These are phyloP conservation scores for Dryas iulia DNA, from an alignment of 1,140 invertebrate species.

Conservation along the genomic window DNA sequence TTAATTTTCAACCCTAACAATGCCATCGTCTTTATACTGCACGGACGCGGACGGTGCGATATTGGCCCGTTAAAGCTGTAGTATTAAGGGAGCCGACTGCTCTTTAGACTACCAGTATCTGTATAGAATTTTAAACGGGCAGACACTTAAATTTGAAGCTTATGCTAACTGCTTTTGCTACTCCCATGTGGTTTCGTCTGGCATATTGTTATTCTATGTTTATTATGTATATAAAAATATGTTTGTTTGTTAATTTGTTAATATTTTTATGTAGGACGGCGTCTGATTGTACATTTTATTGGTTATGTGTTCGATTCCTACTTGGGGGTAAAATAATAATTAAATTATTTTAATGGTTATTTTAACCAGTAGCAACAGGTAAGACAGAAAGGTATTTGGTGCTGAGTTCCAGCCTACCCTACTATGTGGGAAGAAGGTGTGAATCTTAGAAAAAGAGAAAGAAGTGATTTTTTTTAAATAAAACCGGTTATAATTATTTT, in stretches of 20 bases:
- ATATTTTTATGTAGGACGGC: neutral
- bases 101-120: slow-evolving; percentile 40
- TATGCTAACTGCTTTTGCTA: slow-evolving; percentile 17
- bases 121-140: slow-evolving; percentile 39
- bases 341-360: no score
- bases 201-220: neutral
- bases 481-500: no score
- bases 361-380: no score
- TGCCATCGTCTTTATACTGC: slow-evolving; percentile 39
- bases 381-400: no score
- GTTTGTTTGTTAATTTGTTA: neutral
- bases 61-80: slow-evolving; percentile 38
- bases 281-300: no score
- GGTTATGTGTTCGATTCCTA: no score
- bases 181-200: slow-evolving; percentile 12
- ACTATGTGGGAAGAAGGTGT: no score
- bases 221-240: neutral
- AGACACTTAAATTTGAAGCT: slow-evolving; percentile 46
- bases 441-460: no score
- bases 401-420: no score
- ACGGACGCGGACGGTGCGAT: slow-evolving; percentile 42
- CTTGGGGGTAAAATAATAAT: no score
- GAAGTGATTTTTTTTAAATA: no score
- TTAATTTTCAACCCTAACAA: slow-evolving; percentile 28
- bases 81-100: slow-evolving; percentile 36